phyloP scores from a whole-genome alignment of 1,140 invertebrate species.

The Sogatella furcifera region DNA sequence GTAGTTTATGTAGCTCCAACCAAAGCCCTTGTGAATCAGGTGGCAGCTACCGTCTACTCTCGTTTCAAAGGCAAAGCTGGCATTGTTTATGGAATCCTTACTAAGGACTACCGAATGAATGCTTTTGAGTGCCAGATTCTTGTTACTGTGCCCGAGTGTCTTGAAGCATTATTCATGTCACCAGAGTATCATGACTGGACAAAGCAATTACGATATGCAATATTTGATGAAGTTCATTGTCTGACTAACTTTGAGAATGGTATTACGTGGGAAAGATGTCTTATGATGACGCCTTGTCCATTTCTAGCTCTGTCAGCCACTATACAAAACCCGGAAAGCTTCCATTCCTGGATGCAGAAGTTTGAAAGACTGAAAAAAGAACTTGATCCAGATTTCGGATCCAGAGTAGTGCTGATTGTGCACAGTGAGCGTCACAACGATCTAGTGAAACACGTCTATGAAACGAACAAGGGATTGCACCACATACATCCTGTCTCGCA shows the following conservation, averaged over 20 bases:
- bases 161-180: constrained; percentile 21
- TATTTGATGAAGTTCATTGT: constrained; percentile 25
- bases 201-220: constrained; percentile 17
- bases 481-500: constrained; percentile 17
- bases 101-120: constrained; percentile 20
- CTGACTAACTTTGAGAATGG: constrained; percentile 17
- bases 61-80: constrained; percentile 18
- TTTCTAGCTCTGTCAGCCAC: constrained; percentile 24
- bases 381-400: not conserved
- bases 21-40: constrained; percentile 24
- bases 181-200: constrained; percentile 17
- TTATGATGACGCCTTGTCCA: constrained; percentile 18
- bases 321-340: constrained; percentile 15
- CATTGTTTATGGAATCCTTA: constrained; percentile 18
- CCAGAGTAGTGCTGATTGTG: constrained; percentile 15
- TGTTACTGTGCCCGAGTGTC: constrained; percentile 22
- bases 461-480: constrained; percentile 4
- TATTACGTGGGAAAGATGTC: constrained; percentile 16
- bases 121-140: constrained; percentile 18
- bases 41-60: constrained; percentile 21
- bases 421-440: constrained; percentile 19
- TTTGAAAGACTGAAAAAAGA: constrained; percentile 17
- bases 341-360: constrained; percentile 19
- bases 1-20: constrained; percentile 24
- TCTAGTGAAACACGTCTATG: constrained; percentile 18